phyloP scores from a whole-genome alignment of 2,797 vertebrate genomes.

The Gallinago stenura region DNA sequence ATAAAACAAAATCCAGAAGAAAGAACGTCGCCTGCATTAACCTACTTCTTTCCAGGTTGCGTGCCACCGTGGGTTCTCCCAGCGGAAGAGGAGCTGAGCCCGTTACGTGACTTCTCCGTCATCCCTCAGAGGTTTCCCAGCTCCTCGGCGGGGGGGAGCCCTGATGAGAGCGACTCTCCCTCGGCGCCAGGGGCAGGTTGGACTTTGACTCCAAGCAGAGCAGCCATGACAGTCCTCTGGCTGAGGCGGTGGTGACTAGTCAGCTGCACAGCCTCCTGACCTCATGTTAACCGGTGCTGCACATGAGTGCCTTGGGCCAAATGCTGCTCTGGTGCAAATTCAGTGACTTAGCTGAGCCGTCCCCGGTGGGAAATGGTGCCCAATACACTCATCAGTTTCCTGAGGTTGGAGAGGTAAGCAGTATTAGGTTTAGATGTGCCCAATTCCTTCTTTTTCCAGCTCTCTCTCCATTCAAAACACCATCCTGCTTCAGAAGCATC shows the following conservation, averaged over 20 bases:
- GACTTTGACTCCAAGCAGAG: not conserved
- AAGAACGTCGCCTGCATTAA: not conserved
- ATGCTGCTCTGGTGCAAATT: not conserved
- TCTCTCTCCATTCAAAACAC: not conserved
- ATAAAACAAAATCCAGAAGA: slow-evolving; percentile 38
- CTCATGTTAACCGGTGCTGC: not conserved
- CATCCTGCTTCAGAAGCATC: not conserved
- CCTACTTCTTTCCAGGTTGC: slow-evolving; percentile 24
- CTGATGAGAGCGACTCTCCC: not conserved
- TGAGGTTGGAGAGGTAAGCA: not conserved
- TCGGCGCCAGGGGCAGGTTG: not conserved
- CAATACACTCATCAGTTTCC: not conserved
- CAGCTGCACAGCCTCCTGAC: not conserved
- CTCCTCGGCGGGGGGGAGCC: not conserved
- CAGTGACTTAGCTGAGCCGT: not conserved
- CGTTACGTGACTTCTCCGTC: not conserved
- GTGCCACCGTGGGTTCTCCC: not conserved
- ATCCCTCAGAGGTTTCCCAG: not conserved
- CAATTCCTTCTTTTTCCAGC: not conserved
- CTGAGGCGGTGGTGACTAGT: not conserved
- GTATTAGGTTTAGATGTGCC: not conserved
- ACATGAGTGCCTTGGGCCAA: not conserved
- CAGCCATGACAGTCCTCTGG: not conserved
- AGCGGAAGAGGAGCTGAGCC: not conserved
- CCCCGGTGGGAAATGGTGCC: not conserved